Evolutionary conservation across 2,797 vertebrate species (phyloP), one percentile per base, ranked within the genome.

Genomic region (Florisuga fusca): DNA sequence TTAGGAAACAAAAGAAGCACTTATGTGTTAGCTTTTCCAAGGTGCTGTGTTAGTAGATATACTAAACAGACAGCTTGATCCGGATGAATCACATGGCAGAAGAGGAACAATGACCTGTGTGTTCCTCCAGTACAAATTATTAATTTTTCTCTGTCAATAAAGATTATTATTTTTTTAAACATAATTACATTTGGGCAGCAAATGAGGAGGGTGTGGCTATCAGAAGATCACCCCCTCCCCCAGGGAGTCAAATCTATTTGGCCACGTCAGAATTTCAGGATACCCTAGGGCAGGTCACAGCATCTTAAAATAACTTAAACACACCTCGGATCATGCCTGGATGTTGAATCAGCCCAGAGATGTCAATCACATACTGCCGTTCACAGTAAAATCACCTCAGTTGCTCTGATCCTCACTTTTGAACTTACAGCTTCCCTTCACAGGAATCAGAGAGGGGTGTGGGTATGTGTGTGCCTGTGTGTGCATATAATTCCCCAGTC

Each of bases 31-130:
- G 92, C 45, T 87, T 92, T 92, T 89, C 87, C 81, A 87, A 81
- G 25, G 67, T 63, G 43, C 71, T 93, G 63, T 67, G 46, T 87
- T 78, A 77, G 67, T 33, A 54, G 87, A 87, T 48, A 23, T 31
- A 58, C 82, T 59, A 62, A 81, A 85, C 21, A 91, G 92, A 93
- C 95, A 92, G 51, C 55, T 36, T 75, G 80, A 83, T 92, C 86
- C 6, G 4, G 91, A 68, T 87, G 94, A 90, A 90, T 86, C 94
- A 95, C 73, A 26, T 12, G 15, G 62, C 86, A 34, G 33, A 82
- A 64, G 58, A 87, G n/a, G 81, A 97, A 98, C 96, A 98, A 97
- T 96, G 87, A 94, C 59, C 95, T 63, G 71, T 95, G 89, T 97
- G 96, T 97, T 98, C 95, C 91, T 94, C 66, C 77, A 77, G 90